Evolutionary conservation across 2,888 invertebrate species (phyloP), one percentile per base, ranked within the genome.

Genomic region (Pachliopta kotzebuea): DNA sequence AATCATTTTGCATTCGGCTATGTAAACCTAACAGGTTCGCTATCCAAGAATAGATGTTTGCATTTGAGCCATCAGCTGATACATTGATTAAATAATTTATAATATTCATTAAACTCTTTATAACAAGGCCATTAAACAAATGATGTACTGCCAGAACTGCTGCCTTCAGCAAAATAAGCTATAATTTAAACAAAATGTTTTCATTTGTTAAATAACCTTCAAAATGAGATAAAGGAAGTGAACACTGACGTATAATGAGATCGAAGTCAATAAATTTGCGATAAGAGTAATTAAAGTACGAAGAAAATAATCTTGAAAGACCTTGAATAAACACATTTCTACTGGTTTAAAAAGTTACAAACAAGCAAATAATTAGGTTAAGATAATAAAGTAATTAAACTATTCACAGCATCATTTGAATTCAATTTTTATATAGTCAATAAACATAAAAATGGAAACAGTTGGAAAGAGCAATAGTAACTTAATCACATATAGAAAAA

Each of bases 1-100:
- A 9, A 65, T 57, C 60, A 67, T 69, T 73, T 72, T 70, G 66
- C 70, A 69, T 72, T 68, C 37, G 58, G 67, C 72, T 72, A 67
- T 69, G 70, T 69, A 71, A 72, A 53, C 54, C 50, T 50, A 29
- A 37, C 52, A 56, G 58, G 53, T 49, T 29, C 59, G 18, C 49
- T 23, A 42, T 56, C 59, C 49, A 55, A 49, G 60, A 60, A 62
- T 56, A 61, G 54, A 57, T 54, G 20, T 61, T 64, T 63, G 49
- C 31, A 60, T 56, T 65, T 24, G 64, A 54, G 29, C 37, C 62
- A 56, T 61, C 57, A 57, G 61, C 56, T 21, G 26, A 55, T 55
- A 60, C 23, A 17, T 61, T 56, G 23, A 60, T 56, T 18, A 17
- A 54, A 58, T 58, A 42, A 60, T 52, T 57, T 59, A 53, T 17